phyloP scores from a whole-genome alignment of 2,113 vertebrate species.

The Tragelaphus buxtoni region DNA sequence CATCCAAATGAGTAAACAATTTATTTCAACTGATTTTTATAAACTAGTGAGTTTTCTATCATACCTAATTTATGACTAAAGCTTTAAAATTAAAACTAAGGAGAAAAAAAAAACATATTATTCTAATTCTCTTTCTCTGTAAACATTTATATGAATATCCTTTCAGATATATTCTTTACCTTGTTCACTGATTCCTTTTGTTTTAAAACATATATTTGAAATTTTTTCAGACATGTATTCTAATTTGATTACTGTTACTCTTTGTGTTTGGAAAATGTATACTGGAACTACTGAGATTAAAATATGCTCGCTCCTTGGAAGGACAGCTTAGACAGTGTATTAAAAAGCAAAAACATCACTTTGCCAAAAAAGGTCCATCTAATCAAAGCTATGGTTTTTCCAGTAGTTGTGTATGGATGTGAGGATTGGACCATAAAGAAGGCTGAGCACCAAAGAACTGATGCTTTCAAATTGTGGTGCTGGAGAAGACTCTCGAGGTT shows the following conservation, averaged over 20 bases:
- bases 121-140: neutral
- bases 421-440: neutral
- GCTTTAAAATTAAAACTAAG: neutral
- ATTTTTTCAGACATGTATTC: neutral
- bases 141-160: neutral
- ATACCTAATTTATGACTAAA: neutral
- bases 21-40: neutral
- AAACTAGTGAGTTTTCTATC: neutral
- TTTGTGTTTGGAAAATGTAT: neutral
- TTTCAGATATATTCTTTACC: neutral
- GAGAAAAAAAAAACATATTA: neutral
- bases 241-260: neutral
- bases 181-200: neutral
- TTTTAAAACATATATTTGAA: neutral
- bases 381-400: neutral
- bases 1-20: neutral
- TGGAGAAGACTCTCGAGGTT: neutral
- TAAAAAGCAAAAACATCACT: neutral
- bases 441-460: neutral
- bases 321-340: neutral
- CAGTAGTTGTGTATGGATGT: neutral
- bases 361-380: neutral
- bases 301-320: neutral
- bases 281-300: neutral
- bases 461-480: neutral